phyloP scores from a whole-genome alignment of 2,113 vertebrate species.

The Oenanthe melanoleuca region DNA sequence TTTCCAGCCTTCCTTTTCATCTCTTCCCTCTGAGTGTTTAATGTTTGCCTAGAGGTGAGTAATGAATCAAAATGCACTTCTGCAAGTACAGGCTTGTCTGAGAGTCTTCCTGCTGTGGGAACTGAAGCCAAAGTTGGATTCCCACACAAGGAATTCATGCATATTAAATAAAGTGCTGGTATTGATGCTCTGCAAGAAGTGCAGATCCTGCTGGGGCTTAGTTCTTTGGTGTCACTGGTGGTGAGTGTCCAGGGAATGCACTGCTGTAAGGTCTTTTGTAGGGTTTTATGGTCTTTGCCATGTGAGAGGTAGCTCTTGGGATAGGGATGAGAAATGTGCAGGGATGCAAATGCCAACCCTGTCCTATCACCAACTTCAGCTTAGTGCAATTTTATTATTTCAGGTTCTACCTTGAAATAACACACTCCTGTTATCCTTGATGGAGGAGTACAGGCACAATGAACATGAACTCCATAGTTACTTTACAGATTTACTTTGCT shows the following conservation, averaged over 20 bases:
- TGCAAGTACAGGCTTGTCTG: constrained; percentile 24
- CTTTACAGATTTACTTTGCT: not conserved
- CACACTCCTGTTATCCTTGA: not conserved
- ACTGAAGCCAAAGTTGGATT: constrained; percentile 24
- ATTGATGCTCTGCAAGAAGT: not conserved
- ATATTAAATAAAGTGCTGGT: not conserved
- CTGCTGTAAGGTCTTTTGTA: not conserved
- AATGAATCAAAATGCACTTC: constrained; percentile 3
- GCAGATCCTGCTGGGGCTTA: not conserved
- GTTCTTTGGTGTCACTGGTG: not conserved
- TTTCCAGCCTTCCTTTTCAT: constrained; percentile 2
- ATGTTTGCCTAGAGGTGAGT: constrained; percentile 24
- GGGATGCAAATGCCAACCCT: not conserved
- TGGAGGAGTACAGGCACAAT: not conserved
- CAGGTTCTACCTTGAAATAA: not conserved
- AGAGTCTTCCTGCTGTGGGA: constrained; percentile 33
- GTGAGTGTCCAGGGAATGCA: not conserved
- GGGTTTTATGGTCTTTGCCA: not conserved
- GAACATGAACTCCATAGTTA: not conserved
- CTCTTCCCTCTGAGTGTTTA: not conserved
- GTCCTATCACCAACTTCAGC: not conserved
- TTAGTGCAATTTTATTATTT: not conserved
- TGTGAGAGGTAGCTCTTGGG: not conserved
- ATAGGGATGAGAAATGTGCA: not conserved
- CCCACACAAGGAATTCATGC: constrained; percentile 14